Evolutionary conservation across 2,797 vertebrate species (phyloP).

Genomic region (Xerus rutilus): DNA sequence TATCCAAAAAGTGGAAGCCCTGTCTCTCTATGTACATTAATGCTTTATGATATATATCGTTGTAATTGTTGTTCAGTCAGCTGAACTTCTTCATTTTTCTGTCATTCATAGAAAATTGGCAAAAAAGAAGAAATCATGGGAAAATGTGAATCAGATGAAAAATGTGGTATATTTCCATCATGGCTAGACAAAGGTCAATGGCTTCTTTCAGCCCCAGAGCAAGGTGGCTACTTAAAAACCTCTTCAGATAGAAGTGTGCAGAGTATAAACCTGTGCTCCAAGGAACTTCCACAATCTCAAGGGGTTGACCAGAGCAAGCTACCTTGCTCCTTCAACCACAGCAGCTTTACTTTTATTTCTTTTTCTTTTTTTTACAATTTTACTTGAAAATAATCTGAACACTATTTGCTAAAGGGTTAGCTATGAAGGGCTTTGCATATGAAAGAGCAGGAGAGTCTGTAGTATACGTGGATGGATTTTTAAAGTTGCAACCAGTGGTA

Average conservation of each 20-base stretch:
- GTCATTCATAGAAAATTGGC: background rate
- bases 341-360: background rate
- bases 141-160: too few species aligned
- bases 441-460: background rate
- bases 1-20: fast-evolving
- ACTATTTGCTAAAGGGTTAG: background rate
- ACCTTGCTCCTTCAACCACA: background rate
- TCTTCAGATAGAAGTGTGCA: background rate
- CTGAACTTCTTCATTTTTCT: background rate
- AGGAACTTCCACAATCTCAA: background rate
- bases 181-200: fast-evolving
- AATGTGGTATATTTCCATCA: fast-evolving
- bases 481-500: background rate
- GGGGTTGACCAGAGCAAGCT: background rate
- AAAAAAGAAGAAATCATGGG: background rate
- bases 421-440: background rate
- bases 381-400: background rate
- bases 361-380: background rate
- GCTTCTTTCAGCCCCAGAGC: too few species aligned
- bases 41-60: too few species aligned
- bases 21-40: too few species aligned
- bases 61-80: too few species aligned
- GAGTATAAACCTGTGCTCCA: background rate
- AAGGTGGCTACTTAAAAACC: background rate
- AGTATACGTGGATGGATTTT: background rate